Evolutionary conservation across 2,888 invertebrate genomes (phyloP), one percentile per base, ranked within the genome.

Genomic region (Tolmerus cingulatus): DNA sequence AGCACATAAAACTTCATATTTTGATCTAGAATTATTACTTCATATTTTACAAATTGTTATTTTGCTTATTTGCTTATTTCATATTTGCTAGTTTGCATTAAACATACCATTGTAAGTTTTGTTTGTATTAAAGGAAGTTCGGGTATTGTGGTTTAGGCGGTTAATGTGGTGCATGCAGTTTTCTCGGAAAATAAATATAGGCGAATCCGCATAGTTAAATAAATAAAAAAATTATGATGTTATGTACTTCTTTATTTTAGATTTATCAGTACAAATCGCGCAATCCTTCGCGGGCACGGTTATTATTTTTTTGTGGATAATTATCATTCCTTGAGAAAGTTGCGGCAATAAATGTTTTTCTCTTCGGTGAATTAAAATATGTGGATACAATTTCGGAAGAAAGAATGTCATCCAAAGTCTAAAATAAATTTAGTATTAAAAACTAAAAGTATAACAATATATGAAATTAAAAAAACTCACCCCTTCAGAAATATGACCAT

Each of bases 361-460:
- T 55, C 43, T 79, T 78, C 66, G 88, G 87, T 27, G 87, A 19
- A 30, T 82, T 87, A 23, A 30, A 78, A 14, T 43, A 23, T 14
- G 87, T 88, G 16, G 74, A 37, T 16, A 78, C 74, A 55, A 89
- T 89, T 86, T 88, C 88, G 27, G 66, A n/a, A 82, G 89, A 89
- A 1, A 89, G 74, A 57, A 89, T 84, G 76, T 89, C 87, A 55
- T 89, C 88, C 30, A 89, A 85, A 12, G 78, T 79, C 89, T 89
- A 30, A 66, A 66, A 87, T 16, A n/a, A n/a, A 87, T 37, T 74
- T 5, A 19, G 16, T 46, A 19, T n/a, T n/a, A n/a, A n/a, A n/a
- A n/a, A n/a, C n/a, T n/a, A 34, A n/a, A 81, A 76, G 30, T 37
- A 23, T 30, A 40, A 9, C 5, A 66, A 27, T 46, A 46, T 14